Conservation (phyloP, 2,113 vertebrate genomes). For the Entomyzon cyanotis region DNA sequence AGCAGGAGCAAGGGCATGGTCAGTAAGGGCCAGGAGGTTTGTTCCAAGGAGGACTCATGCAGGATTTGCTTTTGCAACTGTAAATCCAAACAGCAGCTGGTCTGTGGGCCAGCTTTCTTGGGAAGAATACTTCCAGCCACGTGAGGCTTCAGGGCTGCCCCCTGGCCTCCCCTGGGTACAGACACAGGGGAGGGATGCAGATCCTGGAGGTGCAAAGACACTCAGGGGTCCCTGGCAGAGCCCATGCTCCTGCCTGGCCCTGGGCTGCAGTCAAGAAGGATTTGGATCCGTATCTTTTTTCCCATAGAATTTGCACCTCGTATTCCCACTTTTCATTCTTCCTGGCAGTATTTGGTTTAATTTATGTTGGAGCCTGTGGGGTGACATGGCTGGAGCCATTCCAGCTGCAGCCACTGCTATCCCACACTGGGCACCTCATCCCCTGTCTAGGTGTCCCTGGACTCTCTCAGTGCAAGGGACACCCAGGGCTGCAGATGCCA, state of each 20-base stretch:
- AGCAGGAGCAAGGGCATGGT: accelerated
- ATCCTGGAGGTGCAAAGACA: background rate
- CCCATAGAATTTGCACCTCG: accelerated
- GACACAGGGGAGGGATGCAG: accelerated
- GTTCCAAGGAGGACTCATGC: accelerated
- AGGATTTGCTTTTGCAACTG: background rate
- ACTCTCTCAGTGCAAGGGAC: background rate
- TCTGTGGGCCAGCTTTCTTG: accelerated
- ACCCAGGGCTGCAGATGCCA: background rate
- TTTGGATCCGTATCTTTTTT: background rate
- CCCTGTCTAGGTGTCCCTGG: background rate
- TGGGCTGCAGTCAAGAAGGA: background rate
- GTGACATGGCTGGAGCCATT: accelerated
- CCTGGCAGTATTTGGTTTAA: background rate
- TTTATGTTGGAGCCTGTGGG: background rate
- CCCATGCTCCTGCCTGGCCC: background rate
- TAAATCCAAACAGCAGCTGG: background rate
- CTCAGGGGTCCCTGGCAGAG: accelerated
- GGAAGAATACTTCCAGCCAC: background rate
- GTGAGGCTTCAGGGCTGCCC: background rate
- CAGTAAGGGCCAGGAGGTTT: background rate
- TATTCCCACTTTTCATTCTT: background rate
- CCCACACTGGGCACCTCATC: accelerated
- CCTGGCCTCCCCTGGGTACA: accelerated
- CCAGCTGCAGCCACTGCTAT: background rate